phyloP scores from a whole-genome alignment of 2,113 vertebrate species.

The Tiliqua scincoides region DNA sequence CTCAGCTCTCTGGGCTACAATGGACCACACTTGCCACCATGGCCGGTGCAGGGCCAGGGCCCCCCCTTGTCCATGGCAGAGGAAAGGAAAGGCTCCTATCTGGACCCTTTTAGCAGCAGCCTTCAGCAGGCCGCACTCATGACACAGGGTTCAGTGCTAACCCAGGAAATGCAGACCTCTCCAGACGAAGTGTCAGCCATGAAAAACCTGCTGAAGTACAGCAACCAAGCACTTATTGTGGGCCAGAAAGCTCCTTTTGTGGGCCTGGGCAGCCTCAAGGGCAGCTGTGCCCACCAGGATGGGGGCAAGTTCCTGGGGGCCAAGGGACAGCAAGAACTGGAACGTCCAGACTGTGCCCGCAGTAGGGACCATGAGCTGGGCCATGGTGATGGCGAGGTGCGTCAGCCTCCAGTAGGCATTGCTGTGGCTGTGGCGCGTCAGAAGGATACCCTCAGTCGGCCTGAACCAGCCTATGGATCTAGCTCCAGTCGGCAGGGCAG shows the following conservation, averaged over 20 bases:
- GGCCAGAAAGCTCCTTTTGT: conserved; percentile 91
- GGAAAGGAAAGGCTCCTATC: conserved; percentile 85
- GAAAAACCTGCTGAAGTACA: conserved; percentile 95
- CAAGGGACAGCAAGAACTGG: conserved; percentile 82
- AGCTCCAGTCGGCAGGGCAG: conserved; percentile 81
- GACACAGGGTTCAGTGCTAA: conserved; percentile 68
- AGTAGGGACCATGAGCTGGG: conserved; percentile 83
- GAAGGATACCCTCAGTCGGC: conserved; percentile 86
- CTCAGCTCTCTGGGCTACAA: conserved; percentile 82
- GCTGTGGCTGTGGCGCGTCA: conserved; percentile 93
- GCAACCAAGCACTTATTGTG: conserved; percentile 89
- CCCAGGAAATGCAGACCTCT: conserved; percentile 81
- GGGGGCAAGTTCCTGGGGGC: conserved; percentile 75
- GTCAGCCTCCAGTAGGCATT: conserved; percentile 94
- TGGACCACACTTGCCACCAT: conserved; percentile 83
- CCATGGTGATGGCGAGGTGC: conserved; percentile 87
- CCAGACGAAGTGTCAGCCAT: conserved; percentile 91
- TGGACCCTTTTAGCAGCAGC: conserved; percentile 82
- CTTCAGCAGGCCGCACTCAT: conserved; percentile 75
- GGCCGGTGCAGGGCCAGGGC: conserved; percentile 85
- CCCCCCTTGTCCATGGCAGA: conserved; percentile 80
- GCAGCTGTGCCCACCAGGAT: conserved; percentile 91
- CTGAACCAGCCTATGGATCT: conserved; percentile 73
- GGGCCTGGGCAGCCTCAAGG: conserved; percentile 87
- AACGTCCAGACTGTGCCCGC: conserved; percentile 88